Evolutionary conservation across 2,888 invertebrate species (phyloP), one percentile per base, ranked within the genome.

Genomic region (Holacanthella duospinosa): DNA sequence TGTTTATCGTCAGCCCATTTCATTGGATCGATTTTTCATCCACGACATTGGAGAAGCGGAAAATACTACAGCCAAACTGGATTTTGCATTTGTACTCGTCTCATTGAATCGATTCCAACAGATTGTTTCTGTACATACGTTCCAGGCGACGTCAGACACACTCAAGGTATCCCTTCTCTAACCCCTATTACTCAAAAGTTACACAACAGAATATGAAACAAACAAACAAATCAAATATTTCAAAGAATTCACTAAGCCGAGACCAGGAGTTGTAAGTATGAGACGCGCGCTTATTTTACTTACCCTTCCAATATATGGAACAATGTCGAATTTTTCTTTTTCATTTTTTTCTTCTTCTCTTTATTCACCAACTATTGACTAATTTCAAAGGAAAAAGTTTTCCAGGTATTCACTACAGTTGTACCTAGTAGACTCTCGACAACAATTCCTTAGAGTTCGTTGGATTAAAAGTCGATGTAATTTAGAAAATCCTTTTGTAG

Each of bases 61-160:
- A 65, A 74, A 74, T 43, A 71, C 73, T 24, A 71, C 76, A 21
- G 76, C 76, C 66, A 77, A 77, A 64, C 72, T 79, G 63, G 78
- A 78, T 61, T 74, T 75, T 59, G 77, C 78, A 27, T 79, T 79
- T 69, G 77, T 79, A 16, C 71, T 79, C 60, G 78, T 79, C 65
- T 76, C 76, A 67, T 72, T 78, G 59, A 79, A 79, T 69, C 73
- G 79, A 54, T 79, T 79, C 70, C 79, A 79, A 69, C 79, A 79
- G 72, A 78, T 79, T 60, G 75, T 77, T n/a, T 76, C 76, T 43
- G 77, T 79, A 12, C 78, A 78, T 71, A 78, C 78, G n/a, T 77
- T 79, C 70, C 78, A 78, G 70, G 77, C 78, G 25, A 74, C 76
- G 21, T 75, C 75, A 29, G 78, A 78, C 63, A 75, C 75, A 67